Percentiles rank a stretch among this genome's conserved stretches.
These are phyloP conservation scores for Mesoligia furuncula DNA, from an alignment of 2,888 invertebrate species.

Conservation along the genomic window DNA sequence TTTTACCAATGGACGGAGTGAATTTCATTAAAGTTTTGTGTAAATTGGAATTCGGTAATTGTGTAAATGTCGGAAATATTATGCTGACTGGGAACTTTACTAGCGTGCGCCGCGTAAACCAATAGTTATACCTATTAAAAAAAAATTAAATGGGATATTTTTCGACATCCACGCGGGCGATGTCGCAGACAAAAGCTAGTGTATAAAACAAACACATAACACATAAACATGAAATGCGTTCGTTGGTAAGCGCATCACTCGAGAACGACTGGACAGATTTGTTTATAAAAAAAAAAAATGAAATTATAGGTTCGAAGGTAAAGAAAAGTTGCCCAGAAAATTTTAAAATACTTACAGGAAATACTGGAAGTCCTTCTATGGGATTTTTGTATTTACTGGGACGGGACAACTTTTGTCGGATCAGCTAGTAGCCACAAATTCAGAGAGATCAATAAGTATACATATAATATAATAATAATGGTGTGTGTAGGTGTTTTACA, in stretches of 20 bases:
- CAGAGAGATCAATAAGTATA: conserved; percentile 8
- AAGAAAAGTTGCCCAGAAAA: background rate
- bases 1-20: background rate
- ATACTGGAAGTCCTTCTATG: background rate
- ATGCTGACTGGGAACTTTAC: background rate
- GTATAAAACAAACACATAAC: background rate
- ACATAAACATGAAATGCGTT: background rate
- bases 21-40: background rate
- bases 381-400: background rate
- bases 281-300: no score
- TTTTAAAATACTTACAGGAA: background rate
- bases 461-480: no score
- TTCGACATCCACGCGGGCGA: background rate
- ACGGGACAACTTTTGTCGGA: background rate
- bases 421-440: background rate
- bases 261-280: background rate
- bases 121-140: background rate
- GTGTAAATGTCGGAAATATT: background rate
- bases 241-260: background rate
- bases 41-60: background rate
- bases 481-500: background rate
- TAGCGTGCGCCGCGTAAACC: background rate
- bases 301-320: no score
- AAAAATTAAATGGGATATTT: background rate
- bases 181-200: background rate